Percentiles rank a stretch among this genome's conserved stretches.
These are phyloP conservation scores for Macrosiphum euphorbiae DNA, from an alignment of 2,888 invertebrate species.

Conservation along the genomic window DNA sequence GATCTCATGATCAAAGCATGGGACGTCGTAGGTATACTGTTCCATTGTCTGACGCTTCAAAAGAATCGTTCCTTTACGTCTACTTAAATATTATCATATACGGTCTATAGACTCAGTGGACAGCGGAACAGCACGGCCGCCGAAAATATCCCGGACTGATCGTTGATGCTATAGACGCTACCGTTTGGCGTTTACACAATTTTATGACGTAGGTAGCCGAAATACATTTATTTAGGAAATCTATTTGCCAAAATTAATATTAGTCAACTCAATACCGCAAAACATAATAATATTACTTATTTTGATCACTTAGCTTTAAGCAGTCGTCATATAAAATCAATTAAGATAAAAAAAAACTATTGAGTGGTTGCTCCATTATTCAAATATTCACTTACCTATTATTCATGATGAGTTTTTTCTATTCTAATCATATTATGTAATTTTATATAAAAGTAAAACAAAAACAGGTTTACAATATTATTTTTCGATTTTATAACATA, in stretches of 20 bases:
- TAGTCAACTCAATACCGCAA: background rate
- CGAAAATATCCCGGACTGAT: background rate
- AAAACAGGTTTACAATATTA: background rate
- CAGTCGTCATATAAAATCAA: background rate
- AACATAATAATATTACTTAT: background rate
- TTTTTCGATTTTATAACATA: background rate
- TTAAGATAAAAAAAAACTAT: background rate
- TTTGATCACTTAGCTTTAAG: too few species aligned
- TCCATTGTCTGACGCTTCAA: background rate
- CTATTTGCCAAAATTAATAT: background rate
- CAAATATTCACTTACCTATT: background rate
- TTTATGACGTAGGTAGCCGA: background rate
- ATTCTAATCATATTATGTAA: background rate
- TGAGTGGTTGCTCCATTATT: background rate
- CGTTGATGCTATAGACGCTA: background rate
- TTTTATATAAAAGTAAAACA: background rate
- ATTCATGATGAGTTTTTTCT: background rate
- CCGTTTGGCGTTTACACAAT: background rate
- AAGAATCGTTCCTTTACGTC: background rate
- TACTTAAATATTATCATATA: background rate
- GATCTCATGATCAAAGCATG: background rate
- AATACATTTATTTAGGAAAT: background rate
- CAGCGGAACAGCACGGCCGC: background rate
- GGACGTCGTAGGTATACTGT: background rate
- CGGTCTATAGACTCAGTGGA: background rate